These are phyloP conservation scores for Cryptotis parvus DNA, from an alignment of 2,113 vertebrate genomes.

Conservation along the genomic window DNA sequence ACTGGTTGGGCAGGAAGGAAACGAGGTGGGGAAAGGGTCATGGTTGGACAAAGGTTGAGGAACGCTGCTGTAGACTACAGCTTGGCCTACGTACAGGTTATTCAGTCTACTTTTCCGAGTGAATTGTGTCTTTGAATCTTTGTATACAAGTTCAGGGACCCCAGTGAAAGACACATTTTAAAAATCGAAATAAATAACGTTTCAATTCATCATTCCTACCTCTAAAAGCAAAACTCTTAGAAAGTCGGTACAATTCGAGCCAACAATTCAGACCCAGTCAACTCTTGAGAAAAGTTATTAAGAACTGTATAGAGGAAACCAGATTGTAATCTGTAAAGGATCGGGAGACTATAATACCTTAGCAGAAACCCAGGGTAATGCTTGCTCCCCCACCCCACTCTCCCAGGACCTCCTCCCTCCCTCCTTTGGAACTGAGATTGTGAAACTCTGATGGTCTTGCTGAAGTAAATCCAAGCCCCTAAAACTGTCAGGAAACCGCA, in stretches of 20 bases:
- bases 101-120: slow-evolving; percentile 47
- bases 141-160: slow-evolving; percentile 1
- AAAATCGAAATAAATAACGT: slow-evolving; percentile 68
- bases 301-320: slow-evolving; percentile 36
- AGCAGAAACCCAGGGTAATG: slow-evolving; percentile 67
- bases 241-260: slow-evolving; percentile 57
- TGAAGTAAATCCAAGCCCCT: slow-evolving; percentile 84
- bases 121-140: slow-evolving; percentile 68
- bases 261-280: slow-evolving; percentile 58
- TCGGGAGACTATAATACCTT: slow-evolving; percentile 63
- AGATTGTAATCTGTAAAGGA: slow-evolving; percentile 48
- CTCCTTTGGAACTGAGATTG: slow-evolving; percentile 76
- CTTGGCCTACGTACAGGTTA: neutral
- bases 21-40: no score
- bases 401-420: slow-evolving; percentile 57
- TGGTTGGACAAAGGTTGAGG: no score
- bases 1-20: no score
- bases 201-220: slow-evolving; percentile 63
- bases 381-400: neutral
- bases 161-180: slow-evolving; percentile 49
- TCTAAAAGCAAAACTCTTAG: slow-evolving; percentile 61
- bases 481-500: slow-evolving; percentile 84
- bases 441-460: slow-evolving; percentile 75
- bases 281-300: slow-evolving; percentile 73
- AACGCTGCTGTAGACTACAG: no score